Base-by-base conservation (phyloP, 2,113 vertebrate genomes). In the Oryzias curvinotus region DNA sequence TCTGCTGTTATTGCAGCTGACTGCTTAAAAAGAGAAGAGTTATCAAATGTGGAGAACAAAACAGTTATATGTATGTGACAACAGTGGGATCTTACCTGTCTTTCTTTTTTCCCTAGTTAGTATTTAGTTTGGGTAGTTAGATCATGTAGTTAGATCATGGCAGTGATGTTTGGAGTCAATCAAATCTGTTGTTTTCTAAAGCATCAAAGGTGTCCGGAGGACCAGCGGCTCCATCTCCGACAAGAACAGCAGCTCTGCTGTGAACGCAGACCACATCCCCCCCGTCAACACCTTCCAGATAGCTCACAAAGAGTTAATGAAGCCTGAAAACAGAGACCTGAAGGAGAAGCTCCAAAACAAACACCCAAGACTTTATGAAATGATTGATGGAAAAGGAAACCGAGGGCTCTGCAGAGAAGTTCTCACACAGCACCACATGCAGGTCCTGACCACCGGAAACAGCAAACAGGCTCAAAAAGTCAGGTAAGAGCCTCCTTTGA, bases 361-460 rank as follows among this genome's bases (percentile, higher is more conserved):
- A 6, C 14, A 30, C 0, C 49, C 26, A 0, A 14, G 46, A 17
- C 57, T 68, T n/a, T 19, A 5, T 0, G 0, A 0, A 0, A 44
- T 68, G 49, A 16, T 60, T 44, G 43, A 47, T 25, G 30, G 3
- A 7, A 59, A 25, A 1, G 57, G 65, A n/a, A 46, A 59, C 42
- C 49, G 18, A 1, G 56, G 65, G 49, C 57, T 59, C 23, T 60
- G 56, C 57, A 0, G 57, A 48, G 65, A 68, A 44, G 65, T 60
- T 18, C 26, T 68, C 17, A 45, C 44, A 0, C 0, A n/a, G 5
- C 0, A 60, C 17, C 65, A 68, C 14, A 2, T 23, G 14, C 25
- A 21, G 16, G 65, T 43, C 16, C 56, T 68, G 50, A 68, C 56
- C 26, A 60, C 49, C 6, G 19, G 65, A 26, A 59, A 68, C 43